These are phyloP conservation scores for Platycheirus rosarum DNA, from an alignment of 2,888 invertebrate species.

Conservation along the genomic window DNA sequence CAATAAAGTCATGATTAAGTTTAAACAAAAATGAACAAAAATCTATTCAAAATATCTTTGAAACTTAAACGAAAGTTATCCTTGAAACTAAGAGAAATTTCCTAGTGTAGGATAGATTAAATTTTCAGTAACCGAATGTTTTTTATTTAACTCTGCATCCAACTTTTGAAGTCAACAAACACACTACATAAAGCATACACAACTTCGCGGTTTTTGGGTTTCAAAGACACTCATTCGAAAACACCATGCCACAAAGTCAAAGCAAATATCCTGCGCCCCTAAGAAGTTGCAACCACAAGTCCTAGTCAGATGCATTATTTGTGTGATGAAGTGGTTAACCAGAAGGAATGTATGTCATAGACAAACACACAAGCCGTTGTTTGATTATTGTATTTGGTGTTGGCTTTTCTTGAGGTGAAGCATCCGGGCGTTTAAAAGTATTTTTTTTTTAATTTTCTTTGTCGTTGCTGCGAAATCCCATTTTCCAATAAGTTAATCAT, in stretches of 20 bases:
- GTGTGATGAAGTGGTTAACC: slow-evolving; percentile 67
- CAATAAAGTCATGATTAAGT: too few species aligned
- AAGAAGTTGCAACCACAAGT: slow-evolving; percentile 55
- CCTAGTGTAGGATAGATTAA: too few species aligned
- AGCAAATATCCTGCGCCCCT: slow-evolving; percentile 5
- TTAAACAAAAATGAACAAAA: too few species aligned
- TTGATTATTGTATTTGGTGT: background rate
- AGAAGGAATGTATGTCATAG: slow-evolving; percentile 21
- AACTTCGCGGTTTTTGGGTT: slow-evolving; percentile 13
- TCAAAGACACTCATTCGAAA: slow-evolving; percentile 34
- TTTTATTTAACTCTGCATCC: too few species aligned
- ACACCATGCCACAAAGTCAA: slow-evolving; percentile 22
- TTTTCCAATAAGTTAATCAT: slow-evolving; percentile 58
- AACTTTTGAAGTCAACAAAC: background rate
- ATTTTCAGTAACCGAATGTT: too few species aligned
- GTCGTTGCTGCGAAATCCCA: background rate
- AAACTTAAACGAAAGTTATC: too few species aligned
- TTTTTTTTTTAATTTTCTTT: background rate
- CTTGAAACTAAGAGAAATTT: too few species aligned
- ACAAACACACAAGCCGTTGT: background rate
- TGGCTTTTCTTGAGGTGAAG: slow-evolving; percentile 12
- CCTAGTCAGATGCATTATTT: slow-evolving; percentile 64
- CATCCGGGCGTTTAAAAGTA: background rate
- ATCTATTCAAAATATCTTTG: too few species aligned
- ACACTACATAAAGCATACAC: background rate